phyloP scores from a whole-genome alignment of 2,113 vertebrate genomes.

The Meles meles region DNA sequence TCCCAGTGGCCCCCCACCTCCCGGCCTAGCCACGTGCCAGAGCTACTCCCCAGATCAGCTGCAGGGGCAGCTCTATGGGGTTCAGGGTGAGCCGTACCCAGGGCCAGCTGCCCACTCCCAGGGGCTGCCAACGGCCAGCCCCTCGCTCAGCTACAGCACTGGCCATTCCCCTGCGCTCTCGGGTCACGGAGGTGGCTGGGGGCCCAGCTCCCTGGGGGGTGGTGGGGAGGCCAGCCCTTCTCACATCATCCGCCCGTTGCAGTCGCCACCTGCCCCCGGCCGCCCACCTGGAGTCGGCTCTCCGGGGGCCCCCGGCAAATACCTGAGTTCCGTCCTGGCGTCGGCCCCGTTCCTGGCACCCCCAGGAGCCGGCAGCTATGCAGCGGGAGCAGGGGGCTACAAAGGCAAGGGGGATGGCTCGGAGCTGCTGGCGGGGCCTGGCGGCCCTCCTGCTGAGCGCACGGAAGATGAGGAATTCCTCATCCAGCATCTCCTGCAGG shows the following conservation, averaged over 20 bases:
- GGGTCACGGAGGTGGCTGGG: conserved; percentile 86
- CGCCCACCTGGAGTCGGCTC: conserved; percentile 86
- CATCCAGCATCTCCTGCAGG: conserved; percentile 94
- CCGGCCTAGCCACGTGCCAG: conserved; percentile 77
- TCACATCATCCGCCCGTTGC: conserved; percentile 92
- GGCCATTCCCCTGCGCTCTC: conserved; percentile 94
- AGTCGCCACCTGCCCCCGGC: conserved; percentile 87
- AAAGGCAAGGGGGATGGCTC: conserved; percentile 78
- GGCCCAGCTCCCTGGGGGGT: conserved; percentile 80
- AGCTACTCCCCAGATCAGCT: conserved; percentile 83
- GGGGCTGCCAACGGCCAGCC: conserved; percentile 87
- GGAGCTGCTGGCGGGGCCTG: conserved; percentile 70
- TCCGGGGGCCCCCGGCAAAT: conserved; percentile 90
- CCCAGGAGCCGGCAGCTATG: conserved; percentile 68
- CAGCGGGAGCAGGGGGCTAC: conserved; percentile 65
- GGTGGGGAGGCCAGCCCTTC: conserved; percentile 90
- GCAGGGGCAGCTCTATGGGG: conserved; percentile 84
- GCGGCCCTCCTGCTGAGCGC: conserved; percentile 61
- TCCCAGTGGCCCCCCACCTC: conserved; percentile 69
- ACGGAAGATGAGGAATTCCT: conserved; percentile 95
- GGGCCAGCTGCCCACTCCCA: conserved; percentile 81
- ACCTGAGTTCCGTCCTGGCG: conserved; percentile 91
- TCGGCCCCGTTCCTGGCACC: conserved; percentile 88
- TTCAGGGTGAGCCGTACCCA: conserved; percentile 85
- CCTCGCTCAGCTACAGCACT: conserved; percentile 91